A percentile compares a stretch with the other conserved stretches of the same genome.
These are phyloP conservation scores for Osmerus mordax DNA, from an alignment of 2,113 vertebrate species.

Conservation along the genomic window DNA sequence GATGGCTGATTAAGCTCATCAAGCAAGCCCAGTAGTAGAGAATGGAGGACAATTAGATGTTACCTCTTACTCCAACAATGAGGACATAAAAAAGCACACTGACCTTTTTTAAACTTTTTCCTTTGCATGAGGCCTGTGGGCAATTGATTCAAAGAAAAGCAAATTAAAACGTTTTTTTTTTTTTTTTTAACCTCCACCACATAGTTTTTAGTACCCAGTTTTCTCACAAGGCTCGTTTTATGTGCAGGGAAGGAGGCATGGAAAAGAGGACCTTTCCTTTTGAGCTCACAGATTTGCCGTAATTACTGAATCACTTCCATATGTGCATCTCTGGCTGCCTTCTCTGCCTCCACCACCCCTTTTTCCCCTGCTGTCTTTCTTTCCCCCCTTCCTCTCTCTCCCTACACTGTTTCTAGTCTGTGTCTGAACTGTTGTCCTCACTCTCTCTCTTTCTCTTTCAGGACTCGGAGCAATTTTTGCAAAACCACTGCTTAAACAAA, in stretches of 20 bases:
- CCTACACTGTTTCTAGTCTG: neutral
- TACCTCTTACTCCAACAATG: too few relatives aligned
- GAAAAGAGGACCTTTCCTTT: conserved; percentile 76
- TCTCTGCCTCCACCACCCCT: conserved; percentile 64
- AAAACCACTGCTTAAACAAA: conserved; percentile 72
- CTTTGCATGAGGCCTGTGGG: neutral
- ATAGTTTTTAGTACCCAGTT: conserved; percentile 58
- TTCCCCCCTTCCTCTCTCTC: conserved; percentile 26
- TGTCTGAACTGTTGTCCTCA: neutral
- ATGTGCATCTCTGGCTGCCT: conserved; percentile 76
- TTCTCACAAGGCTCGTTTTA: conserved; percentile 73
- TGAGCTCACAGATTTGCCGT: conserved; percentile 78
- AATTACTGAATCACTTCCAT: conserved; percentile 83
- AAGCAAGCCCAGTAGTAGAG: conserved; percentile 34
- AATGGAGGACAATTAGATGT: conserved; percentile 16
- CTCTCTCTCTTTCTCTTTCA: conserved; percentile 15
- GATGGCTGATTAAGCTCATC: conserved; percentile 24
- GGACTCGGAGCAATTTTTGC: conserved; percentile 31
- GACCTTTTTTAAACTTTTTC: neutral
- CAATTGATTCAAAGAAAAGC: conserved; percentile 35
- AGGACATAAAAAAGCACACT: too few relatives aligned
- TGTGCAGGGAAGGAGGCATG: conserved; percentile 70
- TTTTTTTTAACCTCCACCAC: conserved; percentile 36
- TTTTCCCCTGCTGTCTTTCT: conserved; percentile 38
- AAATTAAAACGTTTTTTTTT: conserved; percentile 30